These are phyloP conservation scores for Ormyrus labotus DNA, from an alignment of 2,888 invertebrate species.

Conservation along the genomic window DNA sequence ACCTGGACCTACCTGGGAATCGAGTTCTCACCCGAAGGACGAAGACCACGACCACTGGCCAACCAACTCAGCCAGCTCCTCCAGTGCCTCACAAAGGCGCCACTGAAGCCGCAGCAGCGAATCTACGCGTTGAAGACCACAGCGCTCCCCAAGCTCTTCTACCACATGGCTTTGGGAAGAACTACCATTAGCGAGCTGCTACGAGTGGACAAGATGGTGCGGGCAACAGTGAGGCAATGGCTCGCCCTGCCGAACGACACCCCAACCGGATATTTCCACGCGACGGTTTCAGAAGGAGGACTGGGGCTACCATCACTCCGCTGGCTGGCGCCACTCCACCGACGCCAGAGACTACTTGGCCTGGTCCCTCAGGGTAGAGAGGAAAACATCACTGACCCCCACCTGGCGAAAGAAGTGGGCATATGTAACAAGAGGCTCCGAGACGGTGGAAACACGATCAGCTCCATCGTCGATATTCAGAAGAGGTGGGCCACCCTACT, in stretches of 20 bases:
- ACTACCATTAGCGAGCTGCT: background rate
- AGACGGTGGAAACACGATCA: too few relatives aligned
- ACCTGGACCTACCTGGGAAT: constrained; percentile 8
- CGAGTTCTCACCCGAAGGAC: background rate
- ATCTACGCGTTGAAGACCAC: too few relatives aligned
- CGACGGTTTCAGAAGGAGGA: constrained; percentile 58
- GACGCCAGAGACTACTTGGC: background rate
- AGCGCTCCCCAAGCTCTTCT: background rate
- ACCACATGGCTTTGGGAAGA: background rate
- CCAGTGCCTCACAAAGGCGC: background rate
- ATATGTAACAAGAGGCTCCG: background rate
- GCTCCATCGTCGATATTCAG: too few relatives aligned
- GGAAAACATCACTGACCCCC: background rate
- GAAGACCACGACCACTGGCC: background rate
- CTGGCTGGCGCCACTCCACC: constrained; percentile 41
- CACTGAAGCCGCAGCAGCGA: too few relatives aligned
- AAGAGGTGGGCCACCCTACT: constrained; percentile 31
- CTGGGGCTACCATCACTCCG: constrained; percentile 60
- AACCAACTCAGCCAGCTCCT: background rate
- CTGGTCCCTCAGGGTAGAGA: background rate
- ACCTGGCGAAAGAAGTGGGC: constrained; percentile 16
- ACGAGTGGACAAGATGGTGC: background rate
- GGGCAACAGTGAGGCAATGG: too few relatives aligned
- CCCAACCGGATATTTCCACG: too few relatives aligned
- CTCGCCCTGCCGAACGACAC: too few relatives aligned